phyloP scores from a whole-genome alignment of 1,140 invertebrate genomes.

The Leucophenga varia region DNA sequence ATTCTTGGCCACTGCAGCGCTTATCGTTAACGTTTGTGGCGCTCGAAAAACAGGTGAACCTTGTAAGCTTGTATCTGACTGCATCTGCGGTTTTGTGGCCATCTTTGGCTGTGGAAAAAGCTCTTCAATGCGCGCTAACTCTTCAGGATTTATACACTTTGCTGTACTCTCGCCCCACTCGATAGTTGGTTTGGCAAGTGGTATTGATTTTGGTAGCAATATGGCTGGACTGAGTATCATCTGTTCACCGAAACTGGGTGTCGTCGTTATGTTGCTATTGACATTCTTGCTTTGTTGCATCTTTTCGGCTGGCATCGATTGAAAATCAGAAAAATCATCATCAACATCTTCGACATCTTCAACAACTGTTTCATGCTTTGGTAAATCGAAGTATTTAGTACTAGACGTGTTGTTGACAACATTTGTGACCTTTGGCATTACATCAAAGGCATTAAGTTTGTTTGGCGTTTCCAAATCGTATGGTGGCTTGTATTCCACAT shows the following conservation, averaged over 20 bases:
- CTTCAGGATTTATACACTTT: conserved; percentile 66
- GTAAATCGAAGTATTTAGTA: neutral
- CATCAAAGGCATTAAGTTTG: conserved; percentile 6
- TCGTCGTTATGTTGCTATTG: conserved; percentile 16
- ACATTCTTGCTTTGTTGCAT: neutral
- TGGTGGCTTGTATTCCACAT: conserved; percentile 52
- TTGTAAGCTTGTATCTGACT: conserved; percentile 18
- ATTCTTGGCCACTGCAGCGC: conserved; percentile 44
- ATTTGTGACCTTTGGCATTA: conserved; percentile 4
- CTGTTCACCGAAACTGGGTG: conserved; percentile 41
- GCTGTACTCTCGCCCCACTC: conserved; percentile 63
- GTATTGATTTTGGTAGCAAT: conserved; percentile 44
- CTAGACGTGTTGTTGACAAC: conserved; percentile 9
- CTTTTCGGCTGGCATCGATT: conserved; percentile 35
- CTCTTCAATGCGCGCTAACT: conserved; percentile 61
- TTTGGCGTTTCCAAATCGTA: conserved; percentile 31
- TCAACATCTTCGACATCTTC: conserved; percentile 34
- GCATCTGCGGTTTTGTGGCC: neutral
- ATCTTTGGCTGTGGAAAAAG: conserved; percentile 32
- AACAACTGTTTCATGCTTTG: conserved; percentile 10
- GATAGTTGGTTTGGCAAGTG: conserved; percentile 58
- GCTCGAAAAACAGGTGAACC: conserved; percentile 25
- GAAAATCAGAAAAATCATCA: conserved; percentile 54
- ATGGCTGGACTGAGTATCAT: conserved; percentile 54
- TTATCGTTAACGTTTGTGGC: conserved; percentile 35